phyloP scores from a whole-genome alignment of 2,113 vertebrate genomes.

The Tachysurus vachellii region DNA sequence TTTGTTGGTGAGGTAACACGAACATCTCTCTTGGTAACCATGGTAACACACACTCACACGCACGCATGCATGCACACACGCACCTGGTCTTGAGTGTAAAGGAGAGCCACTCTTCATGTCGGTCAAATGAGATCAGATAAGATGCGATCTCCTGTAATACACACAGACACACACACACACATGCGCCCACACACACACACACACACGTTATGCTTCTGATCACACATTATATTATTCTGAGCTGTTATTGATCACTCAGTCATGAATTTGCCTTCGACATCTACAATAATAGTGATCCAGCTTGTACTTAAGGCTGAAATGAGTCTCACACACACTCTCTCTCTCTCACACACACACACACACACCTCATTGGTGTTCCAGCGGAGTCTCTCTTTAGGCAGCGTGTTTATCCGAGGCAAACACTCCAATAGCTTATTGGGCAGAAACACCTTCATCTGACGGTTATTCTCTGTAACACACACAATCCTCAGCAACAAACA shows the following conservation, averaged over 20 bases:
- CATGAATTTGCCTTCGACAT: background rate
- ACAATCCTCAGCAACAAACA: background rate
- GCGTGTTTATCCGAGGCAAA: constrained; percentile 75
- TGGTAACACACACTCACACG: background rate
- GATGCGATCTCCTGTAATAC: constrained; percentile 83
- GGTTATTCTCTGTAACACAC: constrained; percentile 64
- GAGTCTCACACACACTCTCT: background rate
- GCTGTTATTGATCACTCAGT: background rate
- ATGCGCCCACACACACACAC: background rate
- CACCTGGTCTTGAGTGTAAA: constrained; percentile 85
- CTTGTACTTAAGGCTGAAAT: background rate
- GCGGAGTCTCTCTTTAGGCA: constrained; percentile 83
- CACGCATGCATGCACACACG: background rate
- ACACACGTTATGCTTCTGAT: background rate
- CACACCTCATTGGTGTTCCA: constrained; percentile 91
- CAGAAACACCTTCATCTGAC: constrained; percentile 84
- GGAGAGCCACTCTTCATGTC: constrained; percentile 88
- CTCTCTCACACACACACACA: constrained; percentile 33
- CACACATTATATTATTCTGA: background rate
- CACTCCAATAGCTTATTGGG: constrained; percentile 88
- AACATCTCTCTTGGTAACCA: background rate
- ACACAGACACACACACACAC: constrained; percentile 30
- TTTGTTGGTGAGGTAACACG: background rate
- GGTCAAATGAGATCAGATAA: constrained; percentile 86
- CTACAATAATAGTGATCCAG: background rate